These are phyloP conservation scores for Drosophila histrio DNA, from an alignment of 2,888 invertebrate species.

Conservation along the genomic window DNA sequence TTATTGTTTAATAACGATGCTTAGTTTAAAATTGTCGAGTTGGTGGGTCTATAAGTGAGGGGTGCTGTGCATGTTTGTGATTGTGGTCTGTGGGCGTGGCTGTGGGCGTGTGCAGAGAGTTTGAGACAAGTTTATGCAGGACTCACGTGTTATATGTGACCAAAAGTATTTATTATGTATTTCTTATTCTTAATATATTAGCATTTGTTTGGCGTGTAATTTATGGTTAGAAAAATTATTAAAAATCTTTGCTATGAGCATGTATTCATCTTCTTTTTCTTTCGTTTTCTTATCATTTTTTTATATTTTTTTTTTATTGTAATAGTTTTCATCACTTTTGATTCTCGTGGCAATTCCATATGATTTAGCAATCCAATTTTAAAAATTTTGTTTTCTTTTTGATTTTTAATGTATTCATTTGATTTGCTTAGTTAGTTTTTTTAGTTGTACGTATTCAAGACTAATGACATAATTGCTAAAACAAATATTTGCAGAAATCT, in stretches of 20 bases:
- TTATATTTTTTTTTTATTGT: too few relatives aligned
- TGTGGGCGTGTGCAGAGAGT: conserved; percentile 67
- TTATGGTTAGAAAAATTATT: conserved; percentile 62
- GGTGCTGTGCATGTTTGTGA: conserved; percentile 72
- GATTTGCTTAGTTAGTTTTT: conserved; percentile 12
- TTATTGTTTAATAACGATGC: conserved; percentile 21
- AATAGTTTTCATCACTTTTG: conserved; percentile 58
- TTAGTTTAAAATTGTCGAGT: conserved; percentile 21
- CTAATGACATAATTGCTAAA: conserved; percentile 82
- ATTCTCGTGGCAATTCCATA: conserved; percentile 70
- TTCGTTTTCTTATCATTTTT: conserved; percentile 21
- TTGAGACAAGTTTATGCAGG: conserved; percentile 75
- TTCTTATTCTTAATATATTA: conserved; percentile 45
- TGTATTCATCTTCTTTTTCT: conserved; percentile 23
- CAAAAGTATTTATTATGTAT: conserved; percentile 60
- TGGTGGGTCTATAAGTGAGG: conserved; percentile 19
- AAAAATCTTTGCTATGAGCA: conserved; percentile 49
- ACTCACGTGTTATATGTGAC: conserved; percentile 76
- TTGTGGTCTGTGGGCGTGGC: conserved; percentile 44
- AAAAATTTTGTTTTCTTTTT: conserved; percentile 34
- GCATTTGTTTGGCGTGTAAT: conserved; percentile 53
- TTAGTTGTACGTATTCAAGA: conserved; percentile 69
- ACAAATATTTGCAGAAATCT: conserved; percentile 82
- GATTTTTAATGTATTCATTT: conserved; percentile 33
- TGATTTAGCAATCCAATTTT: conserved; percentile 62